Conservation (phyloP, 92 coral and sea anemone species). For the Pocillopora grandis region DNA sequence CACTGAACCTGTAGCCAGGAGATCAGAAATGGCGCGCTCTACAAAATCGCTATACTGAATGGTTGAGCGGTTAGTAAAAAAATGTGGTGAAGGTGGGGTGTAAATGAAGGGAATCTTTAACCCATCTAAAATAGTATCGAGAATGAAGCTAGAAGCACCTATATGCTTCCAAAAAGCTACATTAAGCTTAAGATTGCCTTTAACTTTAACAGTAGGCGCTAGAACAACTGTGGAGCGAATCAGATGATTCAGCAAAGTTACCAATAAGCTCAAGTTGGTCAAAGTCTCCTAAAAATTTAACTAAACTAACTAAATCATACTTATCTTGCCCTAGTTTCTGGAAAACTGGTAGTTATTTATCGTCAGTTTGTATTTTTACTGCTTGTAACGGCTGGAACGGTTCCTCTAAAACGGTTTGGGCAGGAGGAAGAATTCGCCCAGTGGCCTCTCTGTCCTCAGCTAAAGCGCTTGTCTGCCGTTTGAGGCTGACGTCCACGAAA, state of each 20-base stretch:
- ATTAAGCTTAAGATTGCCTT: neutral
- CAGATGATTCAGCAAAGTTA: conserved; percentile 30
- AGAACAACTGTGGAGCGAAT: conserved; percentile 12
- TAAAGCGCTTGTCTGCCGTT: conserved; percentile 36
- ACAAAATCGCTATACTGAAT: conserved; percentile 43
- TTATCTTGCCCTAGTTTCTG: conserved; percentile 45
- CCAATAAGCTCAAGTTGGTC: conserved; percentile 17
- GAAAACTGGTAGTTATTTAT: too few relatives aligned
- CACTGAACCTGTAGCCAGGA: conserved; percentile 36
- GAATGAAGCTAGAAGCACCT: conserved; percentile 21
- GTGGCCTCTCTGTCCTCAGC: conserved; percentile 45
- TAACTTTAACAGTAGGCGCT: neutral
- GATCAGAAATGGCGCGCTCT: conserved; percentile 36
- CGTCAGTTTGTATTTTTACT: conserved; percentile 4
- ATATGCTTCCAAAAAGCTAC: conserved; percentile 18
- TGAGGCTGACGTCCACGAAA: conserved; percentile 33
- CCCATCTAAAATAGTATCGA: conserved; percentile 9
- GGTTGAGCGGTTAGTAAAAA: conserved; percentile 39
- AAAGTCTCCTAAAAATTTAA: conserved; percentile 14
- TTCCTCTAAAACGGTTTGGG: conserved; percentile 26
- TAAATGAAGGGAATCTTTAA: neutral
- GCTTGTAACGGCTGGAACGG: conserved; percentile 17
- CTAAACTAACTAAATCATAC: conserved; percentile 18
- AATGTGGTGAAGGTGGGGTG: too few relatives aligned
- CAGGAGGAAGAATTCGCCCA: conserved; percentile 46